phyloP scores from a whole-genome alignment of 2,797 vertebrate species.

The Discoglossus pictus region DNA sequence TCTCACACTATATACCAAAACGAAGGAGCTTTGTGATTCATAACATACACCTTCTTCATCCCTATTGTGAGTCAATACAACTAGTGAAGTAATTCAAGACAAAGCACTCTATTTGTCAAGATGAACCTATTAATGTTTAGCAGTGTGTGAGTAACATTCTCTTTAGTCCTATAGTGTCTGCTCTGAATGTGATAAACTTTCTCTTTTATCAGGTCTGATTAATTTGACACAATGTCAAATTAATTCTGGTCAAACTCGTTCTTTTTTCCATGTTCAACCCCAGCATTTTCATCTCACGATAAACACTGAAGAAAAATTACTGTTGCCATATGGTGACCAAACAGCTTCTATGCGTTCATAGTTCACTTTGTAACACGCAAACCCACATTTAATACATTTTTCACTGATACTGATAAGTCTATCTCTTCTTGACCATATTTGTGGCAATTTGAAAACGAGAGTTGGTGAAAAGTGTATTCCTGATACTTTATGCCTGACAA shows the following conservation, averaged over 20 bases:
- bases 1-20: not conserved
- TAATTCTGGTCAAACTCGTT: slow-evolving; percentile 7
- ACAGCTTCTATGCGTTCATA: too few relatives aligned
- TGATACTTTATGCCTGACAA: too few relatives aligned
- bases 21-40: slow-evolving; percentile 4
- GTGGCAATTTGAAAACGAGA: too few relatives aligned
- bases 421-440: too few relatives aligned
- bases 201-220: slow-evolving; percentile 38
- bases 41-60: not conserved
- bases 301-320: slow-evolving; percentile 2
- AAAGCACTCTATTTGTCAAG: slow-evolving; percentile 34
- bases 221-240: slow-evolving; percentile 38
- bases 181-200: slow-evolving; percentile 29
- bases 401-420: too few relatives aligned
- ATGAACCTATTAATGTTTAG: slow-evolving; percentile 25
- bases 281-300: slow-evolving; percentile 17
- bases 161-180: slow-evolving; percentile 5
- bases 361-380: too few relatives aligned
- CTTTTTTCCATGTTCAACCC: slow-evolving; percentile 7
- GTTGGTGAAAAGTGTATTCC: too few relatives aligned
- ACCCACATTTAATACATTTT: too few relatives aligned
- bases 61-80: slow-evolving; percentile 16
- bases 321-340: slow-evolving; percentile 4
- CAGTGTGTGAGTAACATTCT: slow-evolving; percentile 39
- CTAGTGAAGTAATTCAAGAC: slow-evolving; percentile 6